These are phyloP conservation scores for Calosoma granatense DNA, from an alignment of 1,140 invertebrate genomes.

Conservation along the genomic window DNA sequence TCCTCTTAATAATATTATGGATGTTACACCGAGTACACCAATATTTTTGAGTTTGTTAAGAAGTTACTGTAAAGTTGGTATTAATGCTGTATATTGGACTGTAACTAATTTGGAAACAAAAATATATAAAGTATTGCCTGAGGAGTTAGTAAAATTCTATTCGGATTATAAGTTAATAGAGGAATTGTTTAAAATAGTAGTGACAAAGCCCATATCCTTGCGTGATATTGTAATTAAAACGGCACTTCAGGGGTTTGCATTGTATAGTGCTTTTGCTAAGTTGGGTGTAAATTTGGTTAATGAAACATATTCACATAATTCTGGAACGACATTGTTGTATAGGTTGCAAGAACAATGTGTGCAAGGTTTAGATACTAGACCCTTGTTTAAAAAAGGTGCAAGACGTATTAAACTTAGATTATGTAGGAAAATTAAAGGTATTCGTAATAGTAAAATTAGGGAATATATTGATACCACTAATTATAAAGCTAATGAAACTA, in stretches of 20 bases:
- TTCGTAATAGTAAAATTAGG: too few species aligned
- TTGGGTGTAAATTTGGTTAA: background rate
- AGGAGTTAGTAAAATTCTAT: background rate
- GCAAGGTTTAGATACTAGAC: background rate
- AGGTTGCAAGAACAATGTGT: background rate
- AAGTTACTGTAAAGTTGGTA: background rate
- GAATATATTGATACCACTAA: too few species aligned
- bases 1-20: background rate
- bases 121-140: background rate
- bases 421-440: too few species aligned
- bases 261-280: background rate
- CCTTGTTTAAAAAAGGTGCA: too few species aligned
- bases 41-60: background rate
- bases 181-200: background rate
- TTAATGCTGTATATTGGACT: background rate
- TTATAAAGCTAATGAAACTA: too few species aligned
- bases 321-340: background rate
- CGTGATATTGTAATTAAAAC: background rate
- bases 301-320: background rate
- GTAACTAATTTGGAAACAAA: background rate
- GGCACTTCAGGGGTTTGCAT: background rate
- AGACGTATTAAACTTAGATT: too few species aligned
- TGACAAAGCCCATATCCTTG: background rate
- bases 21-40: background rate
- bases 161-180: background rate